Base-by-base conservation (phyloP, 1,140 invertebrate species). In the Nasonia giraulti region DNA sequence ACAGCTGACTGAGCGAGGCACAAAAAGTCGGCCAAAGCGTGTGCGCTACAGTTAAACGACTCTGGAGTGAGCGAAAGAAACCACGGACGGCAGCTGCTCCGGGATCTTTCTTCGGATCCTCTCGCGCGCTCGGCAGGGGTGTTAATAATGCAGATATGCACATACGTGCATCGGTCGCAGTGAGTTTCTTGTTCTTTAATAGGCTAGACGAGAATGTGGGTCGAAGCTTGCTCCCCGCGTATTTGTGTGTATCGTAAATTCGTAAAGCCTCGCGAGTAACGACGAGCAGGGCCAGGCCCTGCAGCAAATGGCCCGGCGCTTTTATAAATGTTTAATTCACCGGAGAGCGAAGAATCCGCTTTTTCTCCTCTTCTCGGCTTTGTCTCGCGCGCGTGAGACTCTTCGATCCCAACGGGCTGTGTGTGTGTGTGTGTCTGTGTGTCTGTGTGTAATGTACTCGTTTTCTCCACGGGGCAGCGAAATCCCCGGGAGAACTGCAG, bases 271-370 rank as follows among this genome's bases (percentile, higher is more conserved):
- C 27, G 27, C 10, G 31, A 11, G 31, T 31, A 31, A 33, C 68
- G 31, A 33, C 68, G 31, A 23, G 20, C 4, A 68, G 6, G 5
- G 66, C 23, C n/a, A n/a, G n/a, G n/a, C n/a, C n/a, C n/a, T n/a
- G n/a, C n/a, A n/a, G 66, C 6, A 66, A 69, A 69, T 44, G 5
- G 12, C n/a, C 7, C 33, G 7, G 1, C 40, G 40, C 4, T 44
- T 44, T 50, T 47, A 23, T 80, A 37, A 80, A 37, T 47, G 68
- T 80, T 80, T 47, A 44, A 80, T 80, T 71, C 62, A 47, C 47
- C 66, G 44, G 14, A 68, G n/a, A 17, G 47, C 10, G 50, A 17
- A 37, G 33, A 17, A 66, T 23, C n/a, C 33, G 11, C 31, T n/a
- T 33, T 71, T 71, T 71, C 2, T 69, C 20, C 3, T 10, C 66